A percentile compares a stretch with the other conserved stretches of the same genome.
These are phyloP conservation scores for Pheosia tremula DNA, from an alignment of 2,888 invertebrate species.

Conservation along the genomic window DNA sequence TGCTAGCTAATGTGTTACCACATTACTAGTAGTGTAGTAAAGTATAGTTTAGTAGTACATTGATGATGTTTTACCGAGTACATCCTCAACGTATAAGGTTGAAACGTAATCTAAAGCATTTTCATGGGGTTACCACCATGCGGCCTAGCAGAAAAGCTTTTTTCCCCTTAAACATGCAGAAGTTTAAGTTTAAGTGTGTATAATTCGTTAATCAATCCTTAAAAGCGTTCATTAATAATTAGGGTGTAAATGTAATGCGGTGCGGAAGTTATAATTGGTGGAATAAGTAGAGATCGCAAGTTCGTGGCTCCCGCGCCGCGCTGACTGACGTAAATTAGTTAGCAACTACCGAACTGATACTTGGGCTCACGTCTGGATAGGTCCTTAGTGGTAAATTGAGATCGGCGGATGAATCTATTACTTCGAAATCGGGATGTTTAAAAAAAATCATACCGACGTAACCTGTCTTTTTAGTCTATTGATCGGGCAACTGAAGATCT, in stretches of 20 bases:
- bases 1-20: too few species aligned
- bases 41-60: too few species aligned
- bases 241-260: constrained; percentile 48
- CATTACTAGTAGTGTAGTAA: too few species aligned
- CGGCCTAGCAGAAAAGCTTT: neutral
- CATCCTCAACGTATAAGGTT: too few species aligned
- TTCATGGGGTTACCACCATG: neutral
- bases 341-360: constrained; percentile 69
- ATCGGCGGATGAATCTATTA: constrained; percentile 24
- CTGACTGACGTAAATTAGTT: constrained; percentile 70
- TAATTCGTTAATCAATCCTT: constrained; percentile 35
- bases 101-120: too few species aligned
- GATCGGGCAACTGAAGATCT: too few species aligned
- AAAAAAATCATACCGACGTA: too few species aligned
- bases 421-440: constrained; percentile 1
- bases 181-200: constrained; percentile 9
- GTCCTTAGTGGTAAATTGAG: constrained; percentile 42
- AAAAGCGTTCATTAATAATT: constrained; percentile 35
- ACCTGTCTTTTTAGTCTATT: too few species aligned
- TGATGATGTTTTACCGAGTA: too few species aligned
- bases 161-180: neutral
- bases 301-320: constrained; percentile 48
- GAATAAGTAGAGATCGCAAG: constrained; percentile 65
- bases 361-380: constrained; percentile 60
- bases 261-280: constrained; percentile 70